Base-by-base conservation (phyloP, 2,888 invertebrate species). In the Netelia inedita region DNA sequence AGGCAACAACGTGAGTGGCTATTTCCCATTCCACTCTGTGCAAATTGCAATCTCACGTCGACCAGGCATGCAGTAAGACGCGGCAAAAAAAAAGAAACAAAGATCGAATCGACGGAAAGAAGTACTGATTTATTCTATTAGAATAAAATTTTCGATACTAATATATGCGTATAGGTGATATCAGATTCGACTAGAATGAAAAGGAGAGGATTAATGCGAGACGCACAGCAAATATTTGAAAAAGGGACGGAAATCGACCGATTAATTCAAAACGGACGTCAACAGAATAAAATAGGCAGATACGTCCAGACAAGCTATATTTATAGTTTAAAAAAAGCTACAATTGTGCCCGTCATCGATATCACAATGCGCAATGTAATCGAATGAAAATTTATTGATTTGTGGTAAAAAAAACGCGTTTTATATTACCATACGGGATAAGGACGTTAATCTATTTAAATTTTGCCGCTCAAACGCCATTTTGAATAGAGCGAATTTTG, bases 41-140 rank as follows among this genome's bases (percentile, higher is more conserved):
- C 66, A 46, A 66, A 66, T 19, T 66, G 66, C 19, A 19, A 16
- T 66, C 66, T 66, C 66, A 43, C 21, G 61, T 61, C 61, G 28
- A 61, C 14, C 3, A 28, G 53, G 14, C 28, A 28, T n/a, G 61
- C 28, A 61, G 11, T n/a, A n/a, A n/a, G n/a, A n/a, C 53, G 53
- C 11, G n/a, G 53, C 3, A 61, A 61, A 53, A 41, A 53, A 55
- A 53, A 10, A 59, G 41, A 73, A 59, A 73, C 35, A 35, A 35
- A 35, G 35, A 75, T 50, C 50, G 19, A 55, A 68, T 41, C 5
- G 46, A 28, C 57, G 57, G 43, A 57, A 21, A 11, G 23, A 57
- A n/a, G 16, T 41, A 16, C 21, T 43, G 59, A 59, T 46, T 57
- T 78, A 63, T 63, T 63, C 63, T 35, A n/a, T 63, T 35, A n/a